Evolutionary conservation across 2,888 invertebrate species (phyloP), one percentile per base, ranked within the genome.

Genomic region (Cephus pygmeus): DNA sequence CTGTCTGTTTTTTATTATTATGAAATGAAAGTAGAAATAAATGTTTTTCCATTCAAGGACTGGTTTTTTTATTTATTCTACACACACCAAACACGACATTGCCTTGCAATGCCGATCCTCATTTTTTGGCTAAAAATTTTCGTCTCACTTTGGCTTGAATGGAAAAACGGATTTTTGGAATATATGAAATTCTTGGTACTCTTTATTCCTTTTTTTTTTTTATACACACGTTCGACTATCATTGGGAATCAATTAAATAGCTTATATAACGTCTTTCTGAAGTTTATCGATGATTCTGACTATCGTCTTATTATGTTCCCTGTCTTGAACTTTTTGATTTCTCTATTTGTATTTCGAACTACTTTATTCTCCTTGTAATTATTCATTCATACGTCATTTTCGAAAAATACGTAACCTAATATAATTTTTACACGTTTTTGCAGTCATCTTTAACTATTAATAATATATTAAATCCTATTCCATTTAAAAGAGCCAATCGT

Each of bases 31-130:
- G 86, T 90, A 88, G 88, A 90, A 91, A 91, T 91, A 91, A 91
- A 91, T 88, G 90, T 91, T 91, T 90, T 90, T 90, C 91, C 91
- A 91, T 90, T 91, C 91, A 90, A 90, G 90, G 87, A 90, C 85
- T 90, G 85, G 89, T 89, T 79, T 87, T 85, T 88, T 90, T 90
- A 90, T 91, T 90, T 90, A 87, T 89, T 83, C 88, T 83, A 82
- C 86, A 90, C 89, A 56, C 56, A 56, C 56, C 56, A 56, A 56
- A 90, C 85, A 86, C 82, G 85, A 86, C 83, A 81, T 85, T 85
- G 83, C 83, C 23, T 56, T 9, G 56, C 56, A 56, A 56, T 56
- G 56, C 9, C 77, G 83, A 86, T 82, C 80, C 79, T 80, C 75
- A 86, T 87, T 87, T 33, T 89, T 87, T 83, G 81, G 88, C 85